phyloP scores from a whole-genome alignment of 2,888 invertebrate genomes.

The Andrena dorsata region DNA sequence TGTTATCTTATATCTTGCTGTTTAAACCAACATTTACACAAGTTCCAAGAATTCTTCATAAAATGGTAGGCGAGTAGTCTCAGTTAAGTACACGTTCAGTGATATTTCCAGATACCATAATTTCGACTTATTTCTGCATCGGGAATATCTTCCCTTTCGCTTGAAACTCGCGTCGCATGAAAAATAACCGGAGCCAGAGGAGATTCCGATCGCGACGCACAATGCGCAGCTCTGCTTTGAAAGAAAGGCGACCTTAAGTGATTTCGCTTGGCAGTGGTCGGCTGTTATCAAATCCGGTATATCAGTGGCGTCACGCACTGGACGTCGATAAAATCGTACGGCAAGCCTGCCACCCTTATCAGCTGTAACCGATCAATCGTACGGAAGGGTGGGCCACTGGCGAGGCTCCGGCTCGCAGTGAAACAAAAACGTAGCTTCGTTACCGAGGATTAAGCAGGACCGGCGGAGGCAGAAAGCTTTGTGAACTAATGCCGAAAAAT shows the following conservation, averaged over 20 bases:
- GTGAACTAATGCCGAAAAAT: conserved; percentile 49
- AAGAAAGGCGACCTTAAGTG: conserved; percentile 61
- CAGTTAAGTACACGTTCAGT: neutral
- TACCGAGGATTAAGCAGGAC: conserved; percentile 64
- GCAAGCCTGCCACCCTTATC: conserved; percentile 59
- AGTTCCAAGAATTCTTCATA: too few species aligned
- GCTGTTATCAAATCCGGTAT: conserved; percentile 60
- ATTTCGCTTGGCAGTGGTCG: conserved; percentile 47
- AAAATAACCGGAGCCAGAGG: neutral
- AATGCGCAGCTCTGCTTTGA: neutral
- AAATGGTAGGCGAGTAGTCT: neutral
- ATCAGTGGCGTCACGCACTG: conserved; percentile 64
- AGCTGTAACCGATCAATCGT: conserved; percentile 63
- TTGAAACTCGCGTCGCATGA: neutral
- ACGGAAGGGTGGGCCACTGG: conserved; percentile 49
- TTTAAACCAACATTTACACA: too few species aligned
- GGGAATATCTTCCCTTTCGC: neutral
- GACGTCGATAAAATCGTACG: conserved; percentile 66
- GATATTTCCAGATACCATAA: neutral
- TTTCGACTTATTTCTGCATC: neutral
- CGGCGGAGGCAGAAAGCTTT: conserved; percentile 59
- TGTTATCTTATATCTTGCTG: too few species aligned
- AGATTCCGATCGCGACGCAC: neutral
- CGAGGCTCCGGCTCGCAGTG: conserved; percentile 43
- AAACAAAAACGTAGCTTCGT: conserved; percentile 73